Percentiles rank a stretch among this genome's conserved stretches.
phyloP scores from a whole-genome alignment of 2,797 vertebrate genomes.

The Aulostomus chinensis region DNA sequence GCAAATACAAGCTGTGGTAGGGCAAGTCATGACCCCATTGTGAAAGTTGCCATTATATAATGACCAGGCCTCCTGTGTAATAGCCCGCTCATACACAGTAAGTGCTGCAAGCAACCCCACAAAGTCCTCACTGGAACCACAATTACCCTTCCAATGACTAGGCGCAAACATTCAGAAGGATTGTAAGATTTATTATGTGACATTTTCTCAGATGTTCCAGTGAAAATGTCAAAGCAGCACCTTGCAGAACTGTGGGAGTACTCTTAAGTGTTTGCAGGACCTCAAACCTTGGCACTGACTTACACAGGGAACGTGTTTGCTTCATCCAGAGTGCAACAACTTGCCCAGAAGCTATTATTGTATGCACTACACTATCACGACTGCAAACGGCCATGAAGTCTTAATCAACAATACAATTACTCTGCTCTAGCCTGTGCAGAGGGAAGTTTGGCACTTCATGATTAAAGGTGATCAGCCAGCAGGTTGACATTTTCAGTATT shows the following conservation, averaged over 20 bases:
- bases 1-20: too few relatives aligned
- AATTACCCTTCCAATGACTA: conserved; percentile 7
- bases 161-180: conserved; percentile 21
- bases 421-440: conserved; percentile 7
- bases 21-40: conserved; percentile 4
- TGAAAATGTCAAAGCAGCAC: conserved; percentile 28
- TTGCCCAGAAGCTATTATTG: conserved; percentile 10
- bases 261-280: conserved; percentile 5
- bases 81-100: conserved; percentile 3
- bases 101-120: conserved; percentile 6
- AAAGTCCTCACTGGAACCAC: conserved; percentile 17
- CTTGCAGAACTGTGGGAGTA: conserved; percentile 4
- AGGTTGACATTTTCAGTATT: conserved; percentile 59
- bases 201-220: conserved; percentile 24
- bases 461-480: conserved; percentile 65
- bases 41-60: conserved; percentile 18
- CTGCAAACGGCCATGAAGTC: conserved; percentile 18
- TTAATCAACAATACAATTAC: conserved; percentile 11
- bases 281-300: too few relatives aligned
- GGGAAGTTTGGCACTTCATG: conserved; percentile 36
- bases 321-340: too few relatives aligned
- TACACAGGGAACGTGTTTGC: too few relatives aligned
- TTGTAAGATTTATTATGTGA: conserved; percentile 24
- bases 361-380: conserved; percentile 8
- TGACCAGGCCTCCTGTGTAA: conserved; percentile 19